Base-by-base conservation (phyloP, 2,797 vertebrate species). In the Tenualosa ilisha region DNA sequence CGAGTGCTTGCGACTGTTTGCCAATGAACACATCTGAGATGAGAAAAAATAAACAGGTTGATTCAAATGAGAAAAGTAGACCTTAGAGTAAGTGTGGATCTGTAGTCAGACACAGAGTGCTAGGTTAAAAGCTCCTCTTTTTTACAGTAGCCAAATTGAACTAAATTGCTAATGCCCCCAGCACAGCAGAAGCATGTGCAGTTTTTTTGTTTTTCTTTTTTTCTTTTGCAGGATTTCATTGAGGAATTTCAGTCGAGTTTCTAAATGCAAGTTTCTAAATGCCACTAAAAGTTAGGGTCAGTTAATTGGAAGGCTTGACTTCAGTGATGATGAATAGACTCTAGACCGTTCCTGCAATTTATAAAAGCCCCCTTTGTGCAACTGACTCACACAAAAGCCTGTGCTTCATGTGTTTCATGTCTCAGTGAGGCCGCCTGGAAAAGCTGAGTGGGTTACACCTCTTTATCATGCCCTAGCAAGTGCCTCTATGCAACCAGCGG, bases 381-480 rank as follows among this genome's bases (percentile, higher is more conserved):
- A 22, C 2, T 89, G 88, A 87, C 82, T 85, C 84, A 87, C 81
- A 51, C 79, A 84, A 53, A 46, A n/a, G 72, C 17, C 40, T 43
- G 72, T 46, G 40, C 22, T 79, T 79, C 37, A 79, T 79, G 72
- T 46, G 40, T 46, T 46, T 79, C 37, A 79, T 43, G 72, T 22
- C 72, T 79, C 37, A 79, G 72, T 79, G 37, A 79, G 51, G 72
- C 81, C 59, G 7, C 61, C 4, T 85, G 84, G 84, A 87, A 85
- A 87, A 20, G 72, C 49, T 81, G 51, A 83, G n/a, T 5, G 24
- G 87, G 83, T 26, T 79, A 79, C 84, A 84, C 85, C 84, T 81
- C 81, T 59, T 90, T 90, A 90, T 91, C 87, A 20, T 90, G 88
- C 56, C 90, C 85, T 59, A 89, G 89, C 89, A 89, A 85, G 89